phyloP scores from a whole-genome alignment of 2,113 vertebrate species.

The Lasiurus cinereus region DNA sequence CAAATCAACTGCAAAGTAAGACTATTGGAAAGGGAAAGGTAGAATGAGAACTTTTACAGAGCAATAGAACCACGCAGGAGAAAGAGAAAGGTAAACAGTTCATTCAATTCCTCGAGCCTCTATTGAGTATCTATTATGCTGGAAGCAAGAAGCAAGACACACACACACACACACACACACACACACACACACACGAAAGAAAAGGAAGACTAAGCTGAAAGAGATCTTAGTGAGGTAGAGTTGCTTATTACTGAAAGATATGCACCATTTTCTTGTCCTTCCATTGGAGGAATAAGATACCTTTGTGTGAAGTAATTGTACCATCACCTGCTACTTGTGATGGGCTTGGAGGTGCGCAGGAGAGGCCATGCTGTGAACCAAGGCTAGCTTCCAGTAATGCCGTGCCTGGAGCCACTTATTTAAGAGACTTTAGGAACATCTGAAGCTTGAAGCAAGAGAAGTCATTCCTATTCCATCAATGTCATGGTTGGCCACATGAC shows the following conservation, averaged over 20 bases:
- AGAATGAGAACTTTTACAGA: background rate
- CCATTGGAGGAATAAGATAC: background rate
- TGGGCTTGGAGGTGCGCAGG: too few relatives aligned
- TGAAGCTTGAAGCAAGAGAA: too few relatives aligned
- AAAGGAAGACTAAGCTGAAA: background rate
- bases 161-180: too few relatives aligned
- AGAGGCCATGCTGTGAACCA: too few relatives aligned
- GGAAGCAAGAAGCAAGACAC: background rate
- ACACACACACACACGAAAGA: background rate
- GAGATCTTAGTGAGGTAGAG: background rate
- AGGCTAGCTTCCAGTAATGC: too few relatives aligned
- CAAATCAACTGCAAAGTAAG: conserved; percentile 19
- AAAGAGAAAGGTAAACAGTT: background rate
- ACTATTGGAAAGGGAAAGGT: background rate
- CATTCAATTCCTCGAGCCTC: background rate
- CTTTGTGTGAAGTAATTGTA: too few relatives aligned
- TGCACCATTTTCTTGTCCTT: background rate
- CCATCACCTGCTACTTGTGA: too few relatives aligned
- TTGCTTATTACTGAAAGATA: background rate
- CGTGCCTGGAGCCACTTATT: too few relatives aligned
- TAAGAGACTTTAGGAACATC: too few relatives aligned
- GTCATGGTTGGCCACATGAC: background rate
- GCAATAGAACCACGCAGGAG: background rate
- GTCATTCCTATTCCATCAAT: background rate
- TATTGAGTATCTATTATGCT: background rate